phyloP scores from a whole-genome alignment of 2,888 invertebrate genomes.

The Eupithecia subumbrata region DNA sequence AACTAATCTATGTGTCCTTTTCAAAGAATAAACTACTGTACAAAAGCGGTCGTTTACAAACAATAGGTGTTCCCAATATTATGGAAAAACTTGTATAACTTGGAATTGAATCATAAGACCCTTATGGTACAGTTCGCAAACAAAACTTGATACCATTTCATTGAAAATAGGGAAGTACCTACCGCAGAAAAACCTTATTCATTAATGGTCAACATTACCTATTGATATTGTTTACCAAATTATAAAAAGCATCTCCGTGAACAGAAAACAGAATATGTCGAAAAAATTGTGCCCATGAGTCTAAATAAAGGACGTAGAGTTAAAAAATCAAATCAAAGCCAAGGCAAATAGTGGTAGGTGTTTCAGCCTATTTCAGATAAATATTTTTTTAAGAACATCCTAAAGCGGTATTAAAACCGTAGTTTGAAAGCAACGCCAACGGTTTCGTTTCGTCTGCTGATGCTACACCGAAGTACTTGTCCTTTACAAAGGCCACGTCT shows the following conservation, averaged over 20 bases:
- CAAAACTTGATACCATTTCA: background rate
- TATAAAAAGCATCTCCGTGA: too few relatives aligned
- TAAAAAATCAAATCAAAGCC: too few relatives aligned
- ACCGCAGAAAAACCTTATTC: background rate
- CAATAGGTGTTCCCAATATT: conserved; percentile 37
- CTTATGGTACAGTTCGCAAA: conserved; percentile 22
- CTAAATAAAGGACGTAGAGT: too few relatives aligned
- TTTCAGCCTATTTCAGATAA: background rate
- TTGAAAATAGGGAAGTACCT: background rate
- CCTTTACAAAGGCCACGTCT: conserved; percentile 65
- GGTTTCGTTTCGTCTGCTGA: conserved; percentile 7
- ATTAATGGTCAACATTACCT: too few relatives aligned
- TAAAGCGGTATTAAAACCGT: background rate
- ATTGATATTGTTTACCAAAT: too few relatives aligned
- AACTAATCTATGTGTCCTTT: background rate
- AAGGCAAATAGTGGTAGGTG: background rate
- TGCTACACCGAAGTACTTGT: conserved; percentile 52
- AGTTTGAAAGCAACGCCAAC: background rate
- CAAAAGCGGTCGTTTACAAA: conserved; percentile 32
- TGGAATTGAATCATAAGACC: conserved; percentile 34
- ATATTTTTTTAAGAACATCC: too few relatives aligned
- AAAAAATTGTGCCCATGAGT: too few relatives aligned
- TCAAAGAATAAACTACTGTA: conserved; percentile 26
- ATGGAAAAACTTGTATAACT: conserved; percentile 35
- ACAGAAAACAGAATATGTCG: too few relatives aligned